phyloP scores from a whole-genome alignment of 2,888 invertebrate species.

The Rhagium mordax region DNA sequence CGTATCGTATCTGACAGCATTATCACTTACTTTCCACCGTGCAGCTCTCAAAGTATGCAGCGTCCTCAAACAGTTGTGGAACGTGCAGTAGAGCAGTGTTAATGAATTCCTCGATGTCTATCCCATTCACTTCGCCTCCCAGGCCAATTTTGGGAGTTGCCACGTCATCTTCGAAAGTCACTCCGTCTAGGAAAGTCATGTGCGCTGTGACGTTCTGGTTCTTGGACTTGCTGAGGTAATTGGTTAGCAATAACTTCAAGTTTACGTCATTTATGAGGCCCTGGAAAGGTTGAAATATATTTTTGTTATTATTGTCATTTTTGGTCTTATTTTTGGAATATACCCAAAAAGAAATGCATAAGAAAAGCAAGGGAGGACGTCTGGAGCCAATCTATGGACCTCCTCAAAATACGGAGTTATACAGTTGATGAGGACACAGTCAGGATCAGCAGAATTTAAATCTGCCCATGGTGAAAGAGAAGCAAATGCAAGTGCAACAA shows the following conservation, averaged over 20 bases:
- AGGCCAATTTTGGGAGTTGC: conserved; percentile 63
- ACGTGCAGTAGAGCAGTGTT: conserved; percentile 68
- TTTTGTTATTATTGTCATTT: too few relatives aligned
- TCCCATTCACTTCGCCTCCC: conserved; percentile 61
- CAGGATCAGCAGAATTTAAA: too few relatives aligned
- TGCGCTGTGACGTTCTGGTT: conserved; percentile 69
- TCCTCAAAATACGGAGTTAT: too few relatives aligned
- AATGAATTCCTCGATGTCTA: conserved; percentile 69
- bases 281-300: conserved; percentile 63
- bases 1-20: not conserved
- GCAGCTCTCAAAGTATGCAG: conserved; percentile 58
- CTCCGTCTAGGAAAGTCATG: conserved; percentile 68
- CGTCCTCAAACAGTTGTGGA: conserved; percentile 68
- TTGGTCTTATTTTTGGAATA: too few relatives aligned
- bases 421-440: too few relatives aligned
- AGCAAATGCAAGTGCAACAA: too few relatives aligned
- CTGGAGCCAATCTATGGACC: too few relatives aligned
- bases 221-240: conserved; percentile 72
- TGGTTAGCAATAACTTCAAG: conserved; percentile 69
- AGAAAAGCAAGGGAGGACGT: too few relatives aligned
- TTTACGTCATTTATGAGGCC: conserved; percentile 70
- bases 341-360: too few relatives aligned
- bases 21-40: conserved; percentile 53
- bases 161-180: conserved; percentile 65
- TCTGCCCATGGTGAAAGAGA: too few relatives aligned